phyloP scores from a whole-genome alignment of 2,113 vertebrate species.

The Pelvicachromis taeniatus region DNA sequence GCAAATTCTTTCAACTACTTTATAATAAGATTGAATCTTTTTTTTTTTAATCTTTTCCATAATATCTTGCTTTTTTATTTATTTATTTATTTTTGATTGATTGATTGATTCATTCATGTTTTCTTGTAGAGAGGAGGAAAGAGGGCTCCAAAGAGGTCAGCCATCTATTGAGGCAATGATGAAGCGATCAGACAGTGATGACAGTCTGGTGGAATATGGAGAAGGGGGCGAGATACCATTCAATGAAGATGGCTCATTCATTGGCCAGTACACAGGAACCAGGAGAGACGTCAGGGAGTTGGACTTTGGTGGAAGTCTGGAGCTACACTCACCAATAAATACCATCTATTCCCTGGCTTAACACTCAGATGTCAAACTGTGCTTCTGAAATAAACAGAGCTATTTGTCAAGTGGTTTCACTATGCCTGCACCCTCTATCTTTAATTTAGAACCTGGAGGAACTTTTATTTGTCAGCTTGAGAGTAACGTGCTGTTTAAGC shows the following conservation, averaged over 20 bases:
- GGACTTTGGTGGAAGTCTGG: conserved; percentile 86
- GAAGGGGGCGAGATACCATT: conserved; percentile 92
- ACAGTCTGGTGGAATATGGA: conserved; percentile 96
- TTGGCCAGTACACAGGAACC: conserved; percentile 94
- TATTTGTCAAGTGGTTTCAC: neutral
- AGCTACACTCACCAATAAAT: conserved; percentile 88
- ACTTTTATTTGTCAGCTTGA: neutral
- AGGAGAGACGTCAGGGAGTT: conserved; percentile 90
- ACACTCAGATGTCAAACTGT: neutral
- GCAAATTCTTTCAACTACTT: neutral
- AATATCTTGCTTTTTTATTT: neutral
- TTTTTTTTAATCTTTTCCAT: neutral
- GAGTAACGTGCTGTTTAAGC: neutral
- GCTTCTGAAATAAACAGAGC: neutral
- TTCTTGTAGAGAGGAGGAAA: conserved; percentile 86
- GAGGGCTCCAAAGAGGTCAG: conserved; percentile 87
- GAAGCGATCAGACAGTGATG: conserved; percentile 88
- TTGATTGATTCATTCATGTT: neutral
- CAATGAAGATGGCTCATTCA: conserved; percentile 96
- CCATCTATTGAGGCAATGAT: conserved; percentile 86
- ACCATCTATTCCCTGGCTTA: conserved; percentile 89
- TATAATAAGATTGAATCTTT: neutral
- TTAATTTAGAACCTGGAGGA: neutral
- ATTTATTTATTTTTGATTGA: neutral
- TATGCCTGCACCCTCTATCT: neutral